A percentile compares a stretch with the other conserved stretches of the same genome.
phyloP scores from a whole-genome alignment of 2,113 vertebrate genomes.

The Triplophysa dalaica region DNA sequence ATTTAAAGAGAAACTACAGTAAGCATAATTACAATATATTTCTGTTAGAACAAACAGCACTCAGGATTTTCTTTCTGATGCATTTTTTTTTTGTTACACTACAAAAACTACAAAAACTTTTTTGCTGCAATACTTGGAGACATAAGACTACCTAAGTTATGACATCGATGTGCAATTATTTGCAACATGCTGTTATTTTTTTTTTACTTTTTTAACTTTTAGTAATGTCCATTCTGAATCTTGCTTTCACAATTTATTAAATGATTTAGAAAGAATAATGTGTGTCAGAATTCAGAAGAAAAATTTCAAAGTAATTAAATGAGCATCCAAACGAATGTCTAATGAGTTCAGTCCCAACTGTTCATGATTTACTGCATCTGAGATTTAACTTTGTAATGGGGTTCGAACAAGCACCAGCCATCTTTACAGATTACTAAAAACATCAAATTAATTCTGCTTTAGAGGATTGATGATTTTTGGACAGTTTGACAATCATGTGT shows the following conservation, averaged over 20 bases:
- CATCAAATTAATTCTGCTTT: neutral
- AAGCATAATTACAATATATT: conserved; percentile 52
- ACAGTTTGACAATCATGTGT: conserved; percentile 1
- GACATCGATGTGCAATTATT: conserved; percentile 76
- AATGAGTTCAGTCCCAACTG: conserved; percentile 19
- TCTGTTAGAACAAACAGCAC: conserved; percentile 87
- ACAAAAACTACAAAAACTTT: conserved; percentile 70
- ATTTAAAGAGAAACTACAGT: conserved; percentile 6
- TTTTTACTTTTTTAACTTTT: conserved; percentile 32
- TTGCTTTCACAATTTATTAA: conserved; percentile 12
- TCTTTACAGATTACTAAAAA: neutral
- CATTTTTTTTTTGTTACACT: conserved; percentile 69
- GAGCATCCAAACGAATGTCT: conserved; percentile 14
- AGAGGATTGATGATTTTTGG: neutral
- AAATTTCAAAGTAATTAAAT: neutral
- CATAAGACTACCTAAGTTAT: conserved; percentile 80
- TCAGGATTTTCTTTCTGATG: conserved; percentile 79
- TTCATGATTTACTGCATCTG: conserved; percentile 5
- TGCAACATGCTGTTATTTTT: neutral
- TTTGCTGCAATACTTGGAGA: conserved; percentile 71
- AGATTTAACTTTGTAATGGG: neutral
- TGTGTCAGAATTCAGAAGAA: neutral
- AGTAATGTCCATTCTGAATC: conserved; percentile 1
- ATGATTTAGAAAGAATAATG: conserved; percentile 15
- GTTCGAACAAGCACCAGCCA: neutral